These are phyloP conservation scores for Trilocha varians DNA, from an alignment of 2,888 invertebrate genomes.

Conservation along the genomic window DNA sequence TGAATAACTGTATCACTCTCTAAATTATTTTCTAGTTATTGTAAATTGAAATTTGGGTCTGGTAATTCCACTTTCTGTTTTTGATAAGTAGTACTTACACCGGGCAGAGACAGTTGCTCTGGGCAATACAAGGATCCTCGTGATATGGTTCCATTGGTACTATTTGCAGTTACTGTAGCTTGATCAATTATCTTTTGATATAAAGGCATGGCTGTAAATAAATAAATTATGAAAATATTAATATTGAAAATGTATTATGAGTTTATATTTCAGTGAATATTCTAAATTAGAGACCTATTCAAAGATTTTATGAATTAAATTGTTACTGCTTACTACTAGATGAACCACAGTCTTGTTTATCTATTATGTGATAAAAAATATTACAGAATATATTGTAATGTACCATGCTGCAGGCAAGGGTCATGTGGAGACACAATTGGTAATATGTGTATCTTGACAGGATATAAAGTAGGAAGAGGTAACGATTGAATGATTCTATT, in stretches of 20 bases:
- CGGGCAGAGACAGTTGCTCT: conserved; percentile 53
- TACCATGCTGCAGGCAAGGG: conserved; percentile 61
- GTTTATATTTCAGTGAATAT: no score
- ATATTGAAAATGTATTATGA: no score
- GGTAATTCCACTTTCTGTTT: no score
- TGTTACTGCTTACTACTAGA: no score
- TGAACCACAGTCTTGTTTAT: no score
- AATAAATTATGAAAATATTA: no score
- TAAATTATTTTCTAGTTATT: no score
- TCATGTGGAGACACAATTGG: conserved; percentile 80
- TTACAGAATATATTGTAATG: not conserved
- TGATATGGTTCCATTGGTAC: conserved; percentile 38
- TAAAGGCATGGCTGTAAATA: conserved; percentile 73
- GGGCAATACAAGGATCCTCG: conserved; percentile 59
- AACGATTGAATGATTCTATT: conserved; percentile 62
- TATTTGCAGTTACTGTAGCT: conserved; percentile 67
- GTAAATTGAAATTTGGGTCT: no score
- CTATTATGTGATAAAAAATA: no score
- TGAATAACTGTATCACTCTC: no score
- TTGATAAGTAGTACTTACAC: conserved; percentile 44
- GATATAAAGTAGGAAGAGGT: conserved; percentile 86
- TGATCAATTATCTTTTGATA: conserved; percentile 88
- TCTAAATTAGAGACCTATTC: no score
- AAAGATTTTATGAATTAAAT: no score
- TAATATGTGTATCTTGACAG: conserved; percentile 85